Base-by-base conservation (phyloP, 2,888 invertebrate genomes). In the Anagyrus pseudococci region DNA sequence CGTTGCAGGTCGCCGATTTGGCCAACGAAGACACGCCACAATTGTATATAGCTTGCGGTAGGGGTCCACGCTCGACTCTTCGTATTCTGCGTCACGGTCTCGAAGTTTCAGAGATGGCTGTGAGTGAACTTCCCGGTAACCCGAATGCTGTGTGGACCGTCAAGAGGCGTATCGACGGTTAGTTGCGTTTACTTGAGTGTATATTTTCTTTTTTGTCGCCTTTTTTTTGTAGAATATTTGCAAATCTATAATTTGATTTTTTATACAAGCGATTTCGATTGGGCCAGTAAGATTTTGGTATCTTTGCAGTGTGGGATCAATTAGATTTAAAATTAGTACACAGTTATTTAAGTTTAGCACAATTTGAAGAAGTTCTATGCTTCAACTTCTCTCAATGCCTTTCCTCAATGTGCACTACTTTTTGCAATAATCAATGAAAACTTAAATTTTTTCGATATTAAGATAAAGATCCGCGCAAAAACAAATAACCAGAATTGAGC, bases 91-190 rank as follows among this genome's bases (percentile, higher is more conserved):
- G 99, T 23, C 99, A 99, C 82, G 99, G 99, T 72, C 85, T 99
- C 54, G 99, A 98, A 85, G 98, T 99, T 1, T 94, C 97, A 0
- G 99, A 99, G 83, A 99, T 99, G 99, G 99, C 99, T 63, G 98
- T 99, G 2, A 98, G 98, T 23, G 99, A 99, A 82, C 84, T 99
- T 71, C 99, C 99, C n/a, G 98, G 98, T 77, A 98, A 96, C 77
- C 99, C 99, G 2, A 99, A 98, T 84, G 98, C 98, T 73, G 99
- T 99, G 1, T 99, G 99, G 99, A 99, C 99, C 29, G 99, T 99
- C 20, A 94, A 96, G 79, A 88, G 93, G 75, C 89, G 96, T 80
- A 89, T 93, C 78, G 98, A 99, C 85, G 99, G 98, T 98, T 84
- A 91, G 91, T 62, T 59, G 8, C n/a, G 6, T 44, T 29, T 15